Evolutionary conservation across 2,888 invertebrate genomes (phyloP), one percentile per base, ranked within the genome.

Genomic region (Zygogramma bicolorata): DNA sequence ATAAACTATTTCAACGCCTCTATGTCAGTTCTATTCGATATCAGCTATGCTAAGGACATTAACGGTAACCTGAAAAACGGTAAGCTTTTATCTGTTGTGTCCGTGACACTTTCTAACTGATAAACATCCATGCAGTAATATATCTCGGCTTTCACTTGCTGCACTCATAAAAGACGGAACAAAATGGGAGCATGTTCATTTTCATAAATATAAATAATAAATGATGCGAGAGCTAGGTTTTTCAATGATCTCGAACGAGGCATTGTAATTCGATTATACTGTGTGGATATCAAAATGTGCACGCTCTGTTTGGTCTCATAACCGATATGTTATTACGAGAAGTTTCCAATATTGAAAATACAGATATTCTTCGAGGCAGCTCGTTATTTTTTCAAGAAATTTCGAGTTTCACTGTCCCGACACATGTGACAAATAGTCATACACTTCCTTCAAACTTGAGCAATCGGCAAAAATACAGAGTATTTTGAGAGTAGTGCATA

Each of bases 121-220:
- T 46, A 20, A 10, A 46, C 46, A 20, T 46, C 46, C 18, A 20
- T 46, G 25, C 27, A 53, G 27, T 53, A 53, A 53, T 53, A 53
- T 53, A 27, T 53, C 46, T 53, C 25, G 7, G 53, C 53, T 53
- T 53, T 53, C 53, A 22, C 46, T 46, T 20, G 10, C 1, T 20
- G 18, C 10, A 46, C 53, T 53, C 27, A 53, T 53, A 25, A 25
- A 53, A 25, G 13, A 53, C 15, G 22, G 7, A 22, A 53, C 25
- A 7, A 18, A 53, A 53, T 53, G 27, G 27, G 27, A 53, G 53
- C 53, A 25, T 18, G 31, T 31, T 59, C 34, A 59, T 5, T 59
- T 59, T 59, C 20, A 20, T 34, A 31, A 34, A 34, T 20, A 34
- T 20, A 34, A 61, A 61, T 61, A 34, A 22, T 61, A 61, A 40